Base-by-base conservation (phyloP, 2,888 invertebrate species). In the Thymelicus sylvestris region DNA sequence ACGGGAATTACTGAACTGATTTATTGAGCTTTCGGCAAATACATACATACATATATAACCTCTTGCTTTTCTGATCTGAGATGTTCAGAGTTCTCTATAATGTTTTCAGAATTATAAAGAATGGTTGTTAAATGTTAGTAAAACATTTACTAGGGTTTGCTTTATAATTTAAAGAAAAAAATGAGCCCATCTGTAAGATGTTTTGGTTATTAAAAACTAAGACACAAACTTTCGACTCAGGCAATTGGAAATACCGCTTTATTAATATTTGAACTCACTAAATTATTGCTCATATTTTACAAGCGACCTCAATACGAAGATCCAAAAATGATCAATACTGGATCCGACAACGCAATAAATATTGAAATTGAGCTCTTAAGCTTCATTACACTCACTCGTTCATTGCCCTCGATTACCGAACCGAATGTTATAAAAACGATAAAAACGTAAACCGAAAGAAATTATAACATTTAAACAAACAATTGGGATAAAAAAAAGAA, bases 301-400 rank as follows among this genome's bases (percentile, higher is more conserved):
- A 38, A 10, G 31, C 39, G 64, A 52, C 44, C 44, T 64, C 12
- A 52, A 64, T 64, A 52, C 52, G 52, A 13, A 57, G 15, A 39
- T 12, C 5, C 39, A 64, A 64, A 63, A 63, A 63, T 31, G 15
- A 63, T 63, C 50, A 63, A 50, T 38, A 50, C 50, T 50, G 38
- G 38, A n/a, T 50, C 50, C 24, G 48, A 64, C 13, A 24, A 50
- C n/a, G 15, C 50, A 15, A 64, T 64, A 50, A 50, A 50, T 38
- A 38, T 4, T 38, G 47, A 64, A 64, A 64, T 64, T 52, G 39
- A 64, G 50, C 39, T 64, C 38, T 52, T 64, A 52, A 64, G 48
- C 48, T 13, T 50, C 50, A 64, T 64, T 64, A 59, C 44, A 66
- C 57, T 63, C 31, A 68, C 24, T 38, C 63, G 63, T 63, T 19